Conservation (phyloP, 2,113 vertebrate genomes). For the Raja brachyura region DNA sequence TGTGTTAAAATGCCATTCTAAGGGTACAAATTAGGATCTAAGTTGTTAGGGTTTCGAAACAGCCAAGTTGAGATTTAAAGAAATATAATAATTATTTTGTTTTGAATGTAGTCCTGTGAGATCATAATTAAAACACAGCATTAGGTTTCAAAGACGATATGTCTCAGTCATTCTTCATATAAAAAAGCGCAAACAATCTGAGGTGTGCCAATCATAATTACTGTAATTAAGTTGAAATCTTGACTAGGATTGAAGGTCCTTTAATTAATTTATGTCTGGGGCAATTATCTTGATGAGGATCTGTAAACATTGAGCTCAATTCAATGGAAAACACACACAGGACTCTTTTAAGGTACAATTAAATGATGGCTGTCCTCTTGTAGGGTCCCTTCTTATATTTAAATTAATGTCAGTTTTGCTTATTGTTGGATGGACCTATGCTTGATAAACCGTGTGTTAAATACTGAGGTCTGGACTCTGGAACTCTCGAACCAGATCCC, state of each 20-base stretch:
- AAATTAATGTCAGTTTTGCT: slow-evolving; percentile 1
- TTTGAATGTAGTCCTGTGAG: neutral
- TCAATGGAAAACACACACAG: neutral
- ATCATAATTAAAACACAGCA: neutral
- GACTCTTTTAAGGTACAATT: neutral
- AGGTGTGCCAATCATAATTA: slow-evolving; percentile 28
- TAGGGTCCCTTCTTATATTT: neutral
- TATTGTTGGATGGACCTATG: neutral
- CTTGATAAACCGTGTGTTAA: neutral
- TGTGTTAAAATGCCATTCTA: neutral
- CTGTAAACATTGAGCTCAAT: slow-evolving; percentile 7
- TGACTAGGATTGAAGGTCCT: slow-evolving; percentile 3
- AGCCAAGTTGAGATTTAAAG: neutral
- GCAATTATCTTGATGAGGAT: slow-evolving; percentile 28
- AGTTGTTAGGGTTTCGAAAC: neutral
- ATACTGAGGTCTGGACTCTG: slow-evolving; percentile 6
- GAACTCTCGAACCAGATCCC: slow-evolving; percentile 17
- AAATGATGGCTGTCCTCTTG: neutral
- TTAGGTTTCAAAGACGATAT: neutral
- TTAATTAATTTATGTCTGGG: slow-evolving; percentile 33
- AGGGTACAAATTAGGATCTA: neutral
- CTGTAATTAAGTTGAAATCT: slow-evolving; percentile 24
- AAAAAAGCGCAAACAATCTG: slow-evolving; percentile 6
- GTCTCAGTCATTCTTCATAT: neutral
- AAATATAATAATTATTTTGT: neutral